Evolutionary conservation across 2,797 vertebrate species (phyloP).

Genomic region (Schizopygopsis malacanthus): DNA sequence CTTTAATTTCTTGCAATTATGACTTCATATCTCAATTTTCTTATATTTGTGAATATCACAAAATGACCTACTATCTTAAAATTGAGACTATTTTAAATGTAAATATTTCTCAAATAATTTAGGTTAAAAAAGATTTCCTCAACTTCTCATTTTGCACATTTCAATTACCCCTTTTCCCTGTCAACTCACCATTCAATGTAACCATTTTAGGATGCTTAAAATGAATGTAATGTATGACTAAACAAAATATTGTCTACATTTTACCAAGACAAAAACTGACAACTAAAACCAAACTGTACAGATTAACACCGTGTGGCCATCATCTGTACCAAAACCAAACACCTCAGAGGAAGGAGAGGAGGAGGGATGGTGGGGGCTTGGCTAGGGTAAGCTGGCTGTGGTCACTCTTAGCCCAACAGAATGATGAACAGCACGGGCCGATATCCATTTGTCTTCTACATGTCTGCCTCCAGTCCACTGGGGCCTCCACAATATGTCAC

Average conservation of each 20-base stretch:
- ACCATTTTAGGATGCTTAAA: not conserved
- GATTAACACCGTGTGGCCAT: not conserved
- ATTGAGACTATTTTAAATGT: not conserved
- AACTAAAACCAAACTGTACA: not conserved
- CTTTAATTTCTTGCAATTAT: not conserved
- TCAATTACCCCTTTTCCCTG: not conserved
- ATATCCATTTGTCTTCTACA: slow-evolving; percentile 80
- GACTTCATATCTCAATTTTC: not conserved
- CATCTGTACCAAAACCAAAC: slow-evolving; percentile 1
- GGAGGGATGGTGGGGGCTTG: slow-evolving; percentile 40
- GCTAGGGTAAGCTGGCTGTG: slow-evolving; percentile 48
- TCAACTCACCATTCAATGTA: not conserved
- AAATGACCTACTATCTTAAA: not conserved
- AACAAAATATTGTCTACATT: not conserved
- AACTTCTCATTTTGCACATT: too few species aligned
- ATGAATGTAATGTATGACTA: too few species aligned
- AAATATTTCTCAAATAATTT: not conserved
- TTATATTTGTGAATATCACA: not conserved
- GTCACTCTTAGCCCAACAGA: slow-evolving; percentile 52
- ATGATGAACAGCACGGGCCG: slow-evolving; percentile 81
- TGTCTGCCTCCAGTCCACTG: slow-evolving; percentile 74
- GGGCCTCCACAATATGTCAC: slow-evolving; percentile 79
- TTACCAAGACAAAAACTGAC: not conserved
- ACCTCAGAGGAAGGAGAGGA: slow-evolving; percentile 10
- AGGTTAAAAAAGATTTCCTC: too few species aligned